A percentile compares a stretch with the other conserved stretches of the same genome.
phyloP scores from a whole-genome alignment of 2,113 vertebrate species.

The Hylia prasina region DNA sequence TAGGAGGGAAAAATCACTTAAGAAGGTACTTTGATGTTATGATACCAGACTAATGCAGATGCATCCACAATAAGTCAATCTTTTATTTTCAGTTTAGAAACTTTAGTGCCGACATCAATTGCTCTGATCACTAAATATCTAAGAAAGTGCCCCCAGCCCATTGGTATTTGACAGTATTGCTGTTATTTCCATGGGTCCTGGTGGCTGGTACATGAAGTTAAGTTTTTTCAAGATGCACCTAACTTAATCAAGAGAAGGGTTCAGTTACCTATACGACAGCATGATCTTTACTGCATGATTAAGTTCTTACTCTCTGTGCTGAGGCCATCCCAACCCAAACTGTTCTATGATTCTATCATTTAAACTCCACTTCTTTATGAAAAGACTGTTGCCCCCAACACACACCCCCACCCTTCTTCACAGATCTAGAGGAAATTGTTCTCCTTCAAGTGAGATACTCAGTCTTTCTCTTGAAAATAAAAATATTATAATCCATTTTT shows the following conservation, averaged over 20 bases:
- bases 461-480: neutral
- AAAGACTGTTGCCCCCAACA: neutral
- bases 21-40: neutral
- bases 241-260: neutral
- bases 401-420: rapidly evolving
- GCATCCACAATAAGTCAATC: neutral
- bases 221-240: neutral
- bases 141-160: neutral
- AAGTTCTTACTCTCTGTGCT: neutral
- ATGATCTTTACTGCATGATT: neutral
- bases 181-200: neutral
- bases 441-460: neutral
- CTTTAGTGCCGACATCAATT: neutral
- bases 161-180: neutral
- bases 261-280: neutral
- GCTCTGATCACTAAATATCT: neutral
- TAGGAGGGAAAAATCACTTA: neutral
- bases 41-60: neutral
- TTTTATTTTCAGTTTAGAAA: neutral
- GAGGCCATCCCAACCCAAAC: neutral
- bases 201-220: neutral
- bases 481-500: neutral
- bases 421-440: neutral
- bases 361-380: neutral
- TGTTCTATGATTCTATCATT: neutral